Percentiles rank a stretch among this genome's conserved stretches.
phyloP scores from a whole-genome alignment of 2,113 vertebrate genomes.

The Megaleporinus macrocephalus region DNA sequence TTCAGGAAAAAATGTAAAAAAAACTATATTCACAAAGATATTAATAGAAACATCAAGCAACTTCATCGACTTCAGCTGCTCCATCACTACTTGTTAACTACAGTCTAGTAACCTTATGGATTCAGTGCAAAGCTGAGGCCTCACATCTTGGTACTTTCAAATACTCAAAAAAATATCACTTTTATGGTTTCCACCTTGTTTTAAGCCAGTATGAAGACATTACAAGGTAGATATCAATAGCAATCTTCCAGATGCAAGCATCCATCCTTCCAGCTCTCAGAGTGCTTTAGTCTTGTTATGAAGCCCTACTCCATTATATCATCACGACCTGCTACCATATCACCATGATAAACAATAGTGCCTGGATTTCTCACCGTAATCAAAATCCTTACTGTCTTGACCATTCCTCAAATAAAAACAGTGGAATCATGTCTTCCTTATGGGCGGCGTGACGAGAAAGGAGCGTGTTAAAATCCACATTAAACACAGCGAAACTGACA shows the following conservation, averaged over 20 bases:
- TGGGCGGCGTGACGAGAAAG: constrained; percentile 30
- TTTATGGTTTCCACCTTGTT: too few species aligned
- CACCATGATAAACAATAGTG: constrained; percentile 40
- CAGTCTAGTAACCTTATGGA: too few species aligned
- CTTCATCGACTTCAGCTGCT: too few species aligned
- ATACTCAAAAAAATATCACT: too few species aligned
- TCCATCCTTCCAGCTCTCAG: background rate
- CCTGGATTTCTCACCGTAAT: constrained; percentile 44
- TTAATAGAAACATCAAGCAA: too few species aligned
- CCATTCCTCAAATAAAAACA: constrained; percentile 49
- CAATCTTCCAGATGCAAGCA: background rate
- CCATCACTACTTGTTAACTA: too few species aligned
- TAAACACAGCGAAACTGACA: constrained; percentile 50
- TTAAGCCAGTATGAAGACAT: too few species aligned
- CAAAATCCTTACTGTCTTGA: constrained; percentile 30
- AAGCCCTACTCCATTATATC: constrained; percentile 37
- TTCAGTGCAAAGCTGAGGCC: too few species aligned
- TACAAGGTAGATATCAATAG: background rate
- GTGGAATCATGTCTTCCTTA: constrained; percentile 42
- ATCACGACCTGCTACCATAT: constrained; percentile 31
- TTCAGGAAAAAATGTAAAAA: too few species aligned
- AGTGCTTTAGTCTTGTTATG: constrained; percentile 12
- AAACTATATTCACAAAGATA: too few species aligned
- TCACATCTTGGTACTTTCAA: too few species aligned
- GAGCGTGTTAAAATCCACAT: constrained; percentile 46